These are phyloP conservation scores for Pleuronectes platessa DNA, from an alignment of 2,113 vertebrate genomes.

Conservation along the genomic window DNA sequence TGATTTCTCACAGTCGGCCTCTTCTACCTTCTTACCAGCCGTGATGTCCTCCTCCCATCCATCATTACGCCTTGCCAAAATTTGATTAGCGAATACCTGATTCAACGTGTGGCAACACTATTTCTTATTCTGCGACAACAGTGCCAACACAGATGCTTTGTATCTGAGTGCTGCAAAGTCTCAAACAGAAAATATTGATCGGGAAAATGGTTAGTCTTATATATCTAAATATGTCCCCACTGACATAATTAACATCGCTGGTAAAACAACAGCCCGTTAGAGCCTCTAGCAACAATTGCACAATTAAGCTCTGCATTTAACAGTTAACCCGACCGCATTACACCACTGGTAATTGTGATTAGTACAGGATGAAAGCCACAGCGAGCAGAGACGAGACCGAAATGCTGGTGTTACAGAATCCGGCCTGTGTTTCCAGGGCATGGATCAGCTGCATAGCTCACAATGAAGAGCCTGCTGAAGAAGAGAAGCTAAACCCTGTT, in stretches of 20 bases:
- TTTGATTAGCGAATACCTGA: not conserved
- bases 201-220: conserved; percentile 23
- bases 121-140: conserved; percentile 13
- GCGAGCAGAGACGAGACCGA: conserved; percentile 38
- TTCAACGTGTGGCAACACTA: not conserved
- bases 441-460: conserved; percentile 48
- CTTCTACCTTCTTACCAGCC: conserved; percentile 2
- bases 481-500: conserved; percentile 66
- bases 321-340: conserved; percentile 52
- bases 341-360: conserved; percentile 59
- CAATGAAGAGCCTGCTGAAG: conserved; percentile 53
- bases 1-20: conserved; percentile 38
- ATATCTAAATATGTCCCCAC: conserved; percentile 20
- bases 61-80: conserved; percentile 16
- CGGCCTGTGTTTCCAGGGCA: conserved; percentile 34
- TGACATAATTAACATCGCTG: conserved; percentile 28
- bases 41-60: conserved; percentile 10
- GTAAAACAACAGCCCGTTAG: conserved; percentile 33
- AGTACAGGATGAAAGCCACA: conserved; percentile 32
- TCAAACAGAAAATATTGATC: conserved; percentile 38
- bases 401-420: conserved; percentile 7
- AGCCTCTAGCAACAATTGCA: conserved; percentile 30
- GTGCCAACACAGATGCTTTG: not conserved
- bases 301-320: conserved; percentile 41
- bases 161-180: conserved; percentile 16